Conservation (phyloP, 2,113 vertebrate species). For the Anoura caudifer region DNA sequence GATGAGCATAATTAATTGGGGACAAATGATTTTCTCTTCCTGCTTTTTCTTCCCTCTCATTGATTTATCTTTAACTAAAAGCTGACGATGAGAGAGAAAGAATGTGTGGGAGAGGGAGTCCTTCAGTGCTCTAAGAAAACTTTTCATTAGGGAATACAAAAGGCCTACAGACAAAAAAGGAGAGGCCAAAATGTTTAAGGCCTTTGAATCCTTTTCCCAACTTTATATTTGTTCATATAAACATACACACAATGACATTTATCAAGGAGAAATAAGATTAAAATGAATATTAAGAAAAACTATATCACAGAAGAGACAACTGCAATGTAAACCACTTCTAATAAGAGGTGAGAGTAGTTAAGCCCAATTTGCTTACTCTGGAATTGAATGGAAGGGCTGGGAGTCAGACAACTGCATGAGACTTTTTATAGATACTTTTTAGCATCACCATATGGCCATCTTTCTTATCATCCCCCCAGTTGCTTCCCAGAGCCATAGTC, state of each 20-base stretch:
- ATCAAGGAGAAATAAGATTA: background rate
- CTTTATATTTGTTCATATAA: background rate
- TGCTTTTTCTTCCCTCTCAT: conserved; percentile 1
- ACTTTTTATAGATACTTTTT: background rate
- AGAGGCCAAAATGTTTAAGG: background rate
- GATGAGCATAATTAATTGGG: background rate
- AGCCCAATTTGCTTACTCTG: background rate
- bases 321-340: background rate
- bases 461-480: background rate
- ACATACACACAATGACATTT: background rate
- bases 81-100: background rate
- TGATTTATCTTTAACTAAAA: conserved; percentile 12
- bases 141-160: background rate
- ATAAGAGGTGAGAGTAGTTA: background rate
- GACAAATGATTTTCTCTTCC: background rate
- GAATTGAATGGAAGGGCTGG: background rate
- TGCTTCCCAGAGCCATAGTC: background rate
- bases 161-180: background rate
- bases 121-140: background rate
- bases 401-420: background rate
- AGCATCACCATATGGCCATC: background rate
- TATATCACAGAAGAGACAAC: background rate
- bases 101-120: background rate
- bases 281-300: background rate
- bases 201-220: background rate